Base-by-base conservation (phyloP, 2,888 invertebrate genomes). In the Drosophila infuscata region DNA sequence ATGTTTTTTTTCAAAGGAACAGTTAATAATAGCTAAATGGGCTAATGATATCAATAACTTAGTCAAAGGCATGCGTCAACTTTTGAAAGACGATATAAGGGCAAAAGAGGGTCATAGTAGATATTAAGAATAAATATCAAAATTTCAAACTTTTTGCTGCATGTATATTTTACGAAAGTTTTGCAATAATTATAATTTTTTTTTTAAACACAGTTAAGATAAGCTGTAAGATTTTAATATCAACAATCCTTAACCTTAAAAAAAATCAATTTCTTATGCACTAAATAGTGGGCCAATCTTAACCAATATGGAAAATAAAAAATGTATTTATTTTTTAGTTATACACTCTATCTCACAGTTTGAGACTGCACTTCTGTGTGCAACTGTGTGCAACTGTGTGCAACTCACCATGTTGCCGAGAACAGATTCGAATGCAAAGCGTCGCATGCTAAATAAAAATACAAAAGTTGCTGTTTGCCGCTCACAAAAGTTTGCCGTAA, bases 401-500 rank as follows among this genome's bases (percentile, higher is more conserved):
- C 68, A 64, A 38, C 20, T 41, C 36, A 25, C 29, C 12, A 25
- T 20, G n/a, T 49, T 68, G 49, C 60, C 72, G 59, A 71, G 67
- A 70, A 70, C 38, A 70, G 32, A 32, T 38, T 17, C 46, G 58
- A 57, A 67, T 70, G 66, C 71, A 70, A 65, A 65, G 29, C 53
- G 17, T 43, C 29, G 17, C 36, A 33, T n/a, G 32, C 32, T 35
- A 46, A 46, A 15, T 35, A 36, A 17, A 30, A 20, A 58, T 54
- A 25, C 41, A 32, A 36, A n/a, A 74, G 65, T n/a, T 58, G 51
- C 41, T 35, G 38, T 63, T 68, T 63, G 64, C 89, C 87, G 64
- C 74, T 84, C 84, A 88, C 88, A 69, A 78, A 87, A 65, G 29
- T 52, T 58, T 57, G 66, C 61, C 30, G 54, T 61, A 78, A 82